phyloP scores from a whole-genome alignment of 2,888 invertebrate species.

The Sycophila texana region DNA sequence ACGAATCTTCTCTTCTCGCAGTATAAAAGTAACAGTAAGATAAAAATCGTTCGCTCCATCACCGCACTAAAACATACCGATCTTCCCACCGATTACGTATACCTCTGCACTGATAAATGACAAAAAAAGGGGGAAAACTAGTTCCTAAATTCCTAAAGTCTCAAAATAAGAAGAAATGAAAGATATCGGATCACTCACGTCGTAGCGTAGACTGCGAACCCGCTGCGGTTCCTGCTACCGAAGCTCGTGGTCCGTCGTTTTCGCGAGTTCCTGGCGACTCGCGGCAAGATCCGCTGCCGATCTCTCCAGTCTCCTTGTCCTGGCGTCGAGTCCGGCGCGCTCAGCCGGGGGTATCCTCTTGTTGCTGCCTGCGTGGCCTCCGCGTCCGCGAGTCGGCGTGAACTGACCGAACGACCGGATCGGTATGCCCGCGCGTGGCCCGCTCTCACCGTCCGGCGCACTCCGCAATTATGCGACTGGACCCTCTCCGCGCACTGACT shows the following conservation, averaged over 20 bases:
- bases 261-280: background rate
- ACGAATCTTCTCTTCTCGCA: too few relatives aligned
- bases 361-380: conserved; percentile 51
- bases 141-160: too few relatives aligned
- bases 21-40: too few relatives aligned
- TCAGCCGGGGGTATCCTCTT: too few relatives aligned
- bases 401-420: conserved; percentile 48
- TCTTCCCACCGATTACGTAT: too few relatives aligned
- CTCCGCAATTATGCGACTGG: conserved; percentile 35
- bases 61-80: too few relatives aligned
- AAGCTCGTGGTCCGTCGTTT: conserved; percentile 8
- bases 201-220: conserved; percentile 25
- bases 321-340: background rate
- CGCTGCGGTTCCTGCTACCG: conserved; percentile 38
- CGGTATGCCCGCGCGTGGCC: conserved; percentile 55
- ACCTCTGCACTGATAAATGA: too few relatives aligned
- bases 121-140: too few relatives aligned
- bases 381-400: conserved; percentile 64
- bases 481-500: conserved; percentile 10
- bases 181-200: conserved; percentile 24
- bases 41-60: too few relatives aligned
- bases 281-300: background rate
- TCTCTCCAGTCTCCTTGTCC: background rate
- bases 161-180: background rate
- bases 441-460: too few relatives aligned